Evolutionary conservation across 2,888 invertebrate genomes (phyloP).

Genomic region (Callimorpha dominula): DNA sequence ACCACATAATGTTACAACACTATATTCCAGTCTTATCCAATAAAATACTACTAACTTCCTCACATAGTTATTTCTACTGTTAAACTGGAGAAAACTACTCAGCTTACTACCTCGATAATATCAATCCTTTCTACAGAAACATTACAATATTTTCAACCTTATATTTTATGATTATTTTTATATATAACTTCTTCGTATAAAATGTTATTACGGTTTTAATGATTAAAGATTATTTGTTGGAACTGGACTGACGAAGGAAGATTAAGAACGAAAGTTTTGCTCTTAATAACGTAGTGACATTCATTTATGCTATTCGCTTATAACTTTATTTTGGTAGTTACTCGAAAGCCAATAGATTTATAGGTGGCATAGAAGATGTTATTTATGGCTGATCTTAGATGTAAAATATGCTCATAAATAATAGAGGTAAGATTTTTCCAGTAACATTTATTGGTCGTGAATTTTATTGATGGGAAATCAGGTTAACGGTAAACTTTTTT

Average conservation of each 20-base stretch:
- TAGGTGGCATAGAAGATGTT: conserved; percentile 31
- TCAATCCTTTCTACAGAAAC: conserved; percentile 34
- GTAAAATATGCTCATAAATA: conserved; percentile 44
- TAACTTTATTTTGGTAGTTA: conserved; percentile 43
- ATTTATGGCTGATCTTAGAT: conserved; percentile 39
- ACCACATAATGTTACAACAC: neutral
- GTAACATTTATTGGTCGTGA: conserved; percentile 32
- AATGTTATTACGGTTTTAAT: conserved; percentile 41
- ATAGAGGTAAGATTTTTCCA: conserved; percentile 21
- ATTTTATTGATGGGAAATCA: conserved; percentile 9
- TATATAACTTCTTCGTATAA: conserved; percentile 45
- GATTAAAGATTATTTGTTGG: conserved; percentile 42
- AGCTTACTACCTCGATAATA: conserved; percentile 23
- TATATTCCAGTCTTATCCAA: neutral
- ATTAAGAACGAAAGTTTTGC: conserved; percentile 44
- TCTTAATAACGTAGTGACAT: conserved; percentile 46
- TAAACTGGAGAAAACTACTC: conserved; percentile 24
- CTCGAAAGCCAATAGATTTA: conserved; percentile 48
- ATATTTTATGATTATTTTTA: conserved; percentile 43
- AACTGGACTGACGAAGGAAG: conserved; percentile 33
- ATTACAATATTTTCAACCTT: conserved; percentile 40
- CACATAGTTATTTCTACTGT: neutral
- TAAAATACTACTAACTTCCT: neutral
- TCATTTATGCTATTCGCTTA: conserved; percentile 43
- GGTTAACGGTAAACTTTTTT: too few relatives aligned